Evolutionary conservation across 1,140 invertebrate species (phyloP).

Genomic region (Phymorhynchus buccinoides): DNA sequence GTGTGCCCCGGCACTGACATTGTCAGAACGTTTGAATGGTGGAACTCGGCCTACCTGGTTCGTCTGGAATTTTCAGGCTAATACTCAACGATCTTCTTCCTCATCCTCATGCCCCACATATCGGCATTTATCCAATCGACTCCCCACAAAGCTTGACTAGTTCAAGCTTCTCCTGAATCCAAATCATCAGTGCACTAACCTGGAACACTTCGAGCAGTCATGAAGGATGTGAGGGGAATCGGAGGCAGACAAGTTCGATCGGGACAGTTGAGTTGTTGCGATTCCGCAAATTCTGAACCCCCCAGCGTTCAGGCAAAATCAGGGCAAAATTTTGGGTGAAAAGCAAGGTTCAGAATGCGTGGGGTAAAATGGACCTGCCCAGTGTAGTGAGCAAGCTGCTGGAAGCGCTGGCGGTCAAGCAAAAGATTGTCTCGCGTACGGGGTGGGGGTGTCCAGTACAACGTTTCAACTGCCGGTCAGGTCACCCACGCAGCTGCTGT

Average conservation of each 20-base stretch:
- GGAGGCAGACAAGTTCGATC: not conserved
- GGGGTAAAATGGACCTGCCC: not conserved
- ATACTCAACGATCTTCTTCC: not conserved
- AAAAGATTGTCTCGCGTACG: constrained; percentile 54
- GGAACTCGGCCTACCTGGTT: not conserved
- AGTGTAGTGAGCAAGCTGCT: constrained; percentile 43
- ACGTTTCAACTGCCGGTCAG: constrained; percentile 36
- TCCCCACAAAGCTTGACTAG: not conserved
- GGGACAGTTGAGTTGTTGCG: not conserved
- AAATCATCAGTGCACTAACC: not conserved
- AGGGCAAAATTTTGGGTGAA: not conserved
- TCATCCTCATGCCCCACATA: not conserved
- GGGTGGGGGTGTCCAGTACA: constrained; percentile 46
- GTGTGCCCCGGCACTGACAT: constrained; percentile 44
- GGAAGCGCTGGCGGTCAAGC: constrained; percentile 48
- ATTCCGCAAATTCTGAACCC: not conserved
- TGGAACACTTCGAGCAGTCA: not conserved
- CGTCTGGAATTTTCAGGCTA: too few species aligned
- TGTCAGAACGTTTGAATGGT: constrained; percentile 45
- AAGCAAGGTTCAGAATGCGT: too few species aligned
- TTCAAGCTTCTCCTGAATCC: not conserved
- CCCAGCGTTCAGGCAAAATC: not conserved
- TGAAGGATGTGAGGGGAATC: not conserved
- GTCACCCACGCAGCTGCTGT: constrained; percentile 25
- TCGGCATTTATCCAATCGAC: not conserved